Percentiles rank a stretch among this genome's conserved stretches.
These are phyloP conservation scores for Hydraecia micacea DNA, from an alignment of 2,888 invertebrate genomes.

Conservation along the genomic window DNA sequence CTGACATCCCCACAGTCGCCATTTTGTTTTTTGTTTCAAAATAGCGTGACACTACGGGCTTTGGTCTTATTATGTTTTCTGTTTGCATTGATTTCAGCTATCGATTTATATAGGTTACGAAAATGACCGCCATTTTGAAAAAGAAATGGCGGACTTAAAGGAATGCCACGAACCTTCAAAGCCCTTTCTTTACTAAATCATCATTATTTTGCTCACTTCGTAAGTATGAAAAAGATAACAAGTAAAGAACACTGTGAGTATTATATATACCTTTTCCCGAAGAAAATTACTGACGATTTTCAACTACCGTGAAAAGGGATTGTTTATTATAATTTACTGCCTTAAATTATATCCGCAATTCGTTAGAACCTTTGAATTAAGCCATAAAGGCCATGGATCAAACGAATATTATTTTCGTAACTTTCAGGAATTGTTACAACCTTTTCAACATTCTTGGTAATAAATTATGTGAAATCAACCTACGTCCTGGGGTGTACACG, in stretches of 20 bases:
- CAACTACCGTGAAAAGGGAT: constrained; percentile 65
- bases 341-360: constrained; percentile 51
- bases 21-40: too few species aligned
- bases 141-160: neutral
- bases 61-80: too few species aligned
- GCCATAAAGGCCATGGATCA: constrained; percentile 32
- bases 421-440: neutral
- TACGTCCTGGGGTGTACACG: neutral
- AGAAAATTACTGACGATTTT: constrained; percentile 70
- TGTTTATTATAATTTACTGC: constrained; percentile 65
- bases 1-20: too few species aligned
- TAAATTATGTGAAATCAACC: neutral
- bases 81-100: too few species aligned
- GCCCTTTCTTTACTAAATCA: neutral
- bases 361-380: constrained; percentile 47
- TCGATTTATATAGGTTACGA: neutral
- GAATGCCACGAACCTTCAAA: neutral
- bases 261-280: constrained; percentile 64
- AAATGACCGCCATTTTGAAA: neutral
- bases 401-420: constrained; percentile 16
- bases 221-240: constrained; percentile 38
- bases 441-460: constrained; percentile 1
- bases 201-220: neutral
- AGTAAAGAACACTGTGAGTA: constrained; percentile 56
- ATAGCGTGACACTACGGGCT: too few species aligned